phyloP scores from a whole-genome alignment of 1,140 invertebrate genomes.

The Drosophila arizonae region DNA sequence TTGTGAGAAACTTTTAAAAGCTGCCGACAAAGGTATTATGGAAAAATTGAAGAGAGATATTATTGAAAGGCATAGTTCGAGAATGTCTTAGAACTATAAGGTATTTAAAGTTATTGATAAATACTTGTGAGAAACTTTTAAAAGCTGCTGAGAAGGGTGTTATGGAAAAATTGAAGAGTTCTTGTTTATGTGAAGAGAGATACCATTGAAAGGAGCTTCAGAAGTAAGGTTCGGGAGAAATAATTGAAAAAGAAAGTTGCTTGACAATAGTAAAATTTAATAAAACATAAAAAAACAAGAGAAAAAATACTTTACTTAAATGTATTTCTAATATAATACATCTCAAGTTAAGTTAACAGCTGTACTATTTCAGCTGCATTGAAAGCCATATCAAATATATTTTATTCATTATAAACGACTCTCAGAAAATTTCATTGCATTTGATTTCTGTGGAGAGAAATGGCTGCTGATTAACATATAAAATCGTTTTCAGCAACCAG shows the following conservation, averaged over 20 bases:
- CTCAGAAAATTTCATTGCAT: slow-evolving; percentile 21
- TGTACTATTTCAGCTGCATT: not conserved
- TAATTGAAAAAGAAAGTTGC: no score
- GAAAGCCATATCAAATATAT: not conserved
- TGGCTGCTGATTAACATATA: slow-evolving; percentile 64
- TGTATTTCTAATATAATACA: no score
- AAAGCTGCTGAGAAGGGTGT: not conserved
- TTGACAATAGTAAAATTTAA: no score
- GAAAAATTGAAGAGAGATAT: no score
- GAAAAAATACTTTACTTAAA: no score
- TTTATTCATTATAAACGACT: slow-evolving; percentile 13
- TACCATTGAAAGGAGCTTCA: no score
- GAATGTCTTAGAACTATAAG: not conserved
- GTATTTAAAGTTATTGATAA: not conserved
- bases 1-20: not conserved
- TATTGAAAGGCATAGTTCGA: slow-evolving; percentile 10
- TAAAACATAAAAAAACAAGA: no score
- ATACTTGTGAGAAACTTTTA: not conserved
- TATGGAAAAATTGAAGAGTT: no score
- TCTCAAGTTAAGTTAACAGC: not conserved
- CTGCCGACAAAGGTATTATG: not conserved
- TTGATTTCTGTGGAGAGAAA: slow-evolving; percentile 42
- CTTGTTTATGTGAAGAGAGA: no score
- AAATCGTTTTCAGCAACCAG: slow-evolving; percentile 28
- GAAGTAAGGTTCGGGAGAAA: no score